Evolutionary conservation across 1,140 invertebrate genomes (phyloP).

Genomic region (Platyscapa corneri): DNA sequence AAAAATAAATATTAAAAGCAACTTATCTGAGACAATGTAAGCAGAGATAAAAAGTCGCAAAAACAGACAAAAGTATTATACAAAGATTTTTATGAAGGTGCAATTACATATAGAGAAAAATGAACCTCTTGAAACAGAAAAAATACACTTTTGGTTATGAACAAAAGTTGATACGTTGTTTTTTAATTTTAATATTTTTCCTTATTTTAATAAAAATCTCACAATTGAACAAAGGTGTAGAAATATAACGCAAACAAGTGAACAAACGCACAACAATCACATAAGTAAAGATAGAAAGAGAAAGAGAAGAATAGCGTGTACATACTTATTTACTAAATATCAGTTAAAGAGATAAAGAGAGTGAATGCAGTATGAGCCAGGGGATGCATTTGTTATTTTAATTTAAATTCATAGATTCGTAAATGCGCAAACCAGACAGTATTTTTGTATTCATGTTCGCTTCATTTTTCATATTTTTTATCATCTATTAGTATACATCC

Average conservation of each 20-base stretch:
- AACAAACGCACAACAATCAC: conserved; percentile 39
- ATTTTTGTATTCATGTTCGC: background rate
- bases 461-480: background rate
- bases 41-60: conserved; percentile 67
- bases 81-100: conserved; percentile 60
- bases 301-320: conserved; percentile 43
- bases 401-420: too few relatives aligned
- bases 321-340: conserved; percentile 41
- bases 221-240: conserved; percentile 19
- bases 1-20: too few relatives aligned
- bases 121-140: conserved; percentile 6
- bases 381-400: conserved; percentile 33
- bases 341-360: conserved; percentile 29
- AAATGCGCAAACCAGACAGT: conserved; percentile 50
- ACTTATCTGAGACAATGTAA: conserved; percentile 58
- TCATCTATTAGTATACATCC: background rate
- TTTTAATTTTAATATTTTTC: background rate
- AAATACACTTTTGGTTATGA: conserved; percentile 41
- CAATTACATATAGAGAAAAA: conserved; percentile 53
- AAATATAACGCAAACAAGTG: conserved; percentile 26
- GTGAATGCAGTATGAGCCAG: conserved; percentile 28
- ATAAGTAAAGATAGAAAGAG: conserved; percentile 43
- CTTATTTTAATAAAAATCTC: background rate
- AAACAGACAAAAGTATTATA: conserved; percentile 63
- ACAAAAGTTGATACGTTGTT: background rate